Base-by-base conservation (phyloP, 2,113 vertebrate species). In the Gymnogyps californianus region DNA sequence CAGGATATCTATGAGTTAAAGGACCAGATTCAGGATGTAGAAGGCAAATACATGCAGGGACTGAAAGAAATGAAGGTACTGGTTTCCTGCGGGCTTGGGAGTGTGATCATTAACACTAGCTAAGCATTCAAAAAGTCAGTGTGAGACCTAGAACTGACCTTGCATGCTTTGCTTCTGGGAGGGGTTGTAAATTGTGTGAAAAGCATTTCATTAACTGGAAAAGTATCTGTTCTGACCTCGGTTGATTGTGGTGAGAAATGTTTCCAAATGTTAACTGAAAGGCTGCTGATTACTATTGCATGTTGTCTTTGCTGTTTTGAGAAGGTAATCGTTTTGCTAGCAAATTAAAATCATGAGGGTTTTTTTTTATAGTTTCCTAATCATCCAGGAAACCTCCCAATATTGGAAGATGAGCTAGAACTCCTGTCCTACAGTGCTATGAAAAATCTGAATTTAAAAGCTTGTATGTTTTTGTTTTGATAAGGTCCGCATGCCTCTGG, bases 11-110 rank as follows among this genome's bases (percentile, higher is more conserved):
- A 98, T 98, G 99, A 99, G 94, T 98, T 99, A 97, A 99, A 99
- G 98, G 99, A 99, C 98, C 99, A 99, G 98, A 99, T 99, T 98
- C 99, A 99, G 97, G 99, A 99, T 97, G 98, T 99, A 98, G 99
- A 99, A 98, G 96, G 98, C 98, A 99, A 97, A 98, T 99, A 99
- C 98, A 98, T 98, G 93, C 99, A 99, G 98, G 99, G 98, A 69
- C 98, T 99, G 96, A 99, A 99, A 98, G 99, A 99, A 96, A 95
- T 98, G 96, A 99, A 99, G 99, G 99, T 99, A 99, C 95, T 81
- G 25, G 47, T 78, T 87, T 67, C 3, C 7, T 29, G n/a, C 79
- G 36, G 87, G 25, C 31, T 83, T 83, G 83, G 61, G 34, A 67
- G 86, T 28, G 14, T 76, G 46, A 18, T 36, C 61, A 51, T 72